Evolutionary conservation across 2,888 invertebrate species (phyloP).

Genomic region (Himalopsyche tibetana): DNA sequence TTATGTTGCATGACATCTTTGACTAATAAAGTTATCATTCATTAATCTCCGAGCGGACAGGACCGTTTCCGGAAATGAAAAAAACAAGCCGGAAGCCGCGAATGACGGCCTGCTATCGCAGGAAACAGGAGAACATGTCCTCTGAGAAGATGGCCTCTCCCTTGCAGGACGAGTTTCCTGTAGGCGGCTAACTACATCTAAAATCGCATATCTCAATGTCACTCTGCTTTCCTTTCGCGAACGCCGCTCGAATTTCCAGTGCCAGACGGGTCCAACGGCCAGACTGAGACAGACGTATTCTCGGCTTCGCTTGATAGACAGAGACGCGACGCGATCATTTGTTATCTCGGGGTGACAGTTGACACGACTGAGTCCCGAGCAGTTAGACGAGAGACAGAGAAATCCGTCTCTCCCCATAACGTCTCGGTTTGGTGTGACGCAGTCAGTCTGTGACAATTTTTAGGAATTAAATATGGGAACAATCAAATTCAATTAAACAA

Average conservation of each 20-base stretch:
- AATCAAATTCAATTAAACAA: too few relatives aligned
- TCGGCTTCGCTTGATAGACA: slow-evolving; percentile 64
- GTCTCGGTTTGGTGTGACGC: too few relatives aligned
- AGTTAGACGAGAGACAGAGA: too few relatives aligned
- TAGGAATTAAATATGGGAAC: too few relatives aligned
- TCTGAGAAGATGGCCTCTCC: slow-evolving; percentile 48
- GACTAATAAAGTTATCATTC: slow-evolving; percentile 34
- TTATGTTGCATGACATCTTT: background rate
- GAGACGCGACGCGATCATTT: slow-evolving; percentile 73
- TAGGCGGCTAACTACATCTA: slow-evolving; percentile 53
- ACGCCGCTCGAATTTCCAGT: slow-evolving; percentile 59
- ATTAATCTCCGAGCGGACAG: slow-evolving; percentile 20
- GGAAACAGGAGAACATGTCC: slow-evolving; percentile 54
- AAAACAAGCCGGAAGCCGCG: slow-evolving; percentile 26
- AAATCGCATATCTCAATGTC: slow-evolving; percentile 64
- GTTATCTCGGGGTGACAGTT: slow-evolving; percentile 76
- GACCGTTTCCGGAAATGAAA: slow-evolving; percentile 1
- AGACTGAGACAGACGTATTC: slow-evolving; percentile 53
- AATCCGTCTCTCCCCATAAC: too few relatives aligned
- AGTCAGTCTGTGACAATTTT: too few relatives aligned
- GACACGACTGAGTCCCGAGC: too few relatives aligned
- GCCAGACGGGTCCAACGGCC: slow-evolving; percentile 61
- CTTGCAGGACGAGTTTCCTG: slow-evolving; percentile 45
- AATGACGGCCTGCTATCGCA: slow-evolving; percentile 24
- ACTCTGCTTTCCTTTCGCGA: slow-evolving; percentile 56